Evolutionary conservation across 2,797 vertebrate genomes (phyloP).

Genomic region (Gymnocypris eckloni): DNA sequence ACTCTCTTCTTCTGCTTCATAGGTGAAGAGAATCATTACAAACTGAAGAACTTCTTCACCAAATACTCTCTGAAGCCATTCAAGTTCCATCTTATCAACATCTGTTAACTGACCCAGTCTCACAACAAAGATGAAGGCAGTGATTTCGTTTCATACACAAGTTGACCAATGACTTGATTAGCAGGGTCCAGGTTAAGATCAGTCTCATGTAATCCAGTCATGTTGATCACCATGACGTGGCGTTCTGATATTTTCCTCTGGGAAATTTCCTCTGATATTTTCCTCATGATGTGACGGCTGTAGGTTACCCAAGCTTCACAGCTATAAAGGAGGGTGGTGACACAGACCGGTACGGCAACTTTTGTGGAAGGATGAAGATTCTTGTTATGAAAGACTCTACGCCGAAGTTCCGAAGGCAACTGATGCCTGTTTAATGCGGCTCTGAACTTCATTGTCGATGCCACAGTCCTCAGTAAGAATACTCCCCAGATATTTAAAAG

Average conservation of each 20-base stretch:
- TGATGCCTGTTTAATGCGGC: too few species aligned
- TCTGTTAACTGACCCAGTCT: background rate
- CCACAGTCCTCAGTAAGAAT: too few species aligned
- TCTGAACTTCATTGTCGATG: too few species aligned
- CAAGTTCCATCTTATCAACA: background rate
- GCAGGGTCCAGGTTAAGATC: background rate
- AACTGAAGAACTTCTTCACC: slow-evolving; percentile 46
- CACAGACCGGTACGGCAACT: too few species aligned
- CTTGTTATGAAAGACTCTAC: too few species aligned
- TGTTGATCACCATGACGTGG: background rate
- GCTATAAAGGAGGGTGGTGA: too few species aligned
- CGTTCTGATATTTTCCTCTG: background rate
- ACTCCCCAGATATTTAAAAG: too few species aligned
- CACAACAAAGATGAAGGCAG: slow-evolving; percentile 53
- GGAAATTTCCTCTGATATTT: background rate
- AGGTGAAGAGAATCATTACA: slow-evolving; percentile 49
- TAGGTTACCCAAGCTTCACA: too few species aligned
- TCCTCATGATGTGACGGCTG: background rate
- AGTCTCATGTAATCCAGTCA: background rate
- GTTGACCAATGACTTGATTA: background rate
- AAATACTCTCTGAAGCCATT: slow-evolving; percentile 58
- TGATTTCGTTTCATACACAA: background rate
- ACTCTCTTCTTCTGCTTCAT: slow-evolving; percentile 26
- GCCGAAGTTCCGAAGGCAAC: too few species aligned
- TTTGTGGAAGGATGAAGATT: too few species aligned